These are phyloP conservation scores for Chlorops oryzae DNA, from an alignment of 1,140 invertebrate species.

Conservation along the genomic window DNA sequence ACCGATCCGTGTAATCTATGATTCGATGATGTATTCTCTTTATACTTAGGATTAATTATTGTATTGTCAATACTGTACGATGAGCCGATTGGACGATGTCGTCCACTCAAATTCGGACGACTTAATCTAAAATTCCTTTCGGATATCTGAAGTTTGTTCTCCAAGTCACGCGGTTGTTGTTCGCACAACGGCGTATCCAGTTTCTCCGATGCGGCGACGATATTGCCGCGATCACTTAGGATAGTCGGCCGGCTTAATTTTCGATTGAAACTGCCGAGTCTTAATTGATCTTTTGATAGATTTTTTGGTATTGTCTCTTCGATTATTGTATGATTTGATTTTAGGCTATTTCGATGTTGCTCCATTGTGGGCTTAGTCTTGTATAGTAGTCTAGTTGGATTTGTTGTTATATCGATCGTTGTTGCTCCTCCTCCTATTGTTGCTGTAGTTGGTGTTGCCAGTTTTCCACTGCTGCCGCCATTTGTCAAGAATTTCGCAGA, in stretches of 20 bases:
- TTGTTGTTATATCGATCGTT: too few relatives aligned
- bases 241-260: conserved; percentile 5
- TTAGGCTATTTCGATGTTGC: neutral
- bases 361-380: neutral
- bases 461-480: conserved; percentile 26
- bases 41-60: conserved; percentile 25
- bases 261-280: neutral
- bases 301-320: too few relatives aligned
- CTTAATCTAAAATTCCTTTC: conserved; percentile 26
- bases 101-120: conserved; percentile 24
- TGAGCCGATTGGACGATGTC: conserved; percentile 30
- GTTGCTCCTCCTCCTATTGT: too few relatives aligned
- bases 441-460: conserved; percentile 11
- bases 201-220: too few relatives aligned
- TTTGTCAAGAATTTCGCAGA: conserved; percentile 8
- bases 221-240: conserved; percentile 2
- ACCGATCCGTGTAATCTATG: conserved; percentile 14
- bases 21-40: conserved; percentile 23
- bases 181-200: too few relatives aligned
- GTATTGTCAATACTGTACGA: conserved; percentile 35
- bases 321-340: neutral
- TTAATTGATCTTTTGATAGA: too few relatives aligned
- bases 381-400: too few relatives aligned
- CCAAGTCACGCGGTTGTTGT: too few relatives aligned
- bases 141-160: too few relatives aligned